These are phyloP conservation scores for Dicrostonyx torquatus DNA, from an alignment of 2,797 vertebrate genomes.

Conservation along the genomic window DNA sequence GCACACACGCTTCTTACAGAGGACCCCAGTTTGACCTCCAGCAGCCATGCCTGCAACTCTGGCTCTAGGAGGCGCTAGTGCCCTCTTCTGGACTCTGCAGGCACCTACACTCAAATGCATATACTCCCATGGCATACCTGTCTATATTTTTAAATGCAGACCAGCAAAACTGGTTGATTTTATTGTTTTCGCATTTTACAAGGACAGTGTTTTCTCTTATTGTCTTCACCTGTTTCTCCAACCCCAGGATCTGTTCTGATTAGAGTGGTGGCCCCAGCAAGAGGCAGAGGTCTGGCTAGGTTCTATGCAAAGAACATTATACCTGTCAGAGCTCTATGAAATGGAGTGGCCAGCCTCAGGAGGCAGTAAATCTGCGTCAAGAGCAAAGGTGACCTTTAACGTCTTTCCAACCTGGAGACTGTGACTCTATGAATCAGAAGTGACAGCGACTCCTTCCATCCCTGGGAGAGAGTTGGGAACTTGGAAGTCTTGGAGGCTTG, in stretches of 20 bases:
- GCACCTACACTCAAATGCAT: neutral
- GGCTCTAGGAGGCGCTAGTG: neutral
- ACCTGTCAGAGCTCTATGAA: constrained; percentile 25
- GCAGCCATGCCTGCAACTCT: neutral
- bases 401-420: constrained; percentile 41
- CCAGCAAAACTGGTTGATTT: neutral
- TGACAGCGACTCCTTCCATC: neutral
- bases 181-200: neutral
- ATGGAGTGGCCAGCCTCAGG: neutral
- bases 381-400: constrained; percentile 67
- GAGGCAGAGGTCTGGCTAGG: neutral
- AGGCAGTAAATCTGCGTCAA: constrained; percentile 50
- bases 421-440: constrained; percentile 67
- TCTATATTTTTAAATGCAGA: neutral
- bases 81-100: neutral
- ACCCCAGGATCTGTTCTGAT: neutral
- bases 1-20: neutral
- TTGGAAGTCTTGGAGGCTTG: neutral
- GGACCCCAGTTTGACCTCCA: neutral
- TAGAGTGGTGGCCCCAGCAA: neutral
- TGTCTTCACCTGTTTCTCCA: neutral
- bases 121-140: too few species aligned
- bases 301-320: neutral
- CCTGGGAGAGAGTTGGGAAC: neutral
- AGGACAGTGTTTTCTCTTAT: neutral